These are phyloP conservation scores for Phenganax stokvisi DNA, from an alignment of 92 coral and sea anemone genomes.

Conservation along the genomic window DNA sequence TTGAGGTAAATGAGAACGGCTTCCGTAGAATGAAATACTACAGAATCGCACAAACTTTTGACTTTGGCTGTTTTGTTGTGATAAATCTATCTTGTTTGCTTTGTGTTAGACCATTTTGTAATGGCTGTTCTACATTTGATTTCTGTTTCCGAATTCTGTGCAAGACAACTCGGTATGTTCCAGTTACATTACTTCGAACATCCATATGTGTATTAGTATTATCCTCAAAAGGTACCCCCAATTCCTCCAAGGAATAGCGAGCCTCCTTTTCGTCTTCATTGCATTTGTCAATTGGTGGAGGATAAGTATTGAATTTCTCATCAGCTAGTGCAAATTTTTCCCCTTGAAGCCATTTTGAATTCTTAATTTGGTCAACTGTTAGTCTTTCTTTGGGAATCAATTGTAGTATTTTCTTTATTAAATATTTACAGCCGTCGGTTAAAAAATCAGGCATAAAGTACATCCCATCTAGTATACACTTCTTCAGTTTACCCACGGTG, in stretches of 20 bases:
- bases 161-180: constrained; percentile 80
- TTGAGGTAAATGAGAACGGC: no score
- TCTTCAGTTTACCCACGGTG: constrained; percentile 92
- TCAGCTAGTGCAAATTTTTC: constrained; percentile 80
- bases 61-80: constrained; percentile 57
- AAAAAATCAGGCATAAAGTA: constrained; percentile 92
- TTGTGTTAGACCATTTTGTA: constrained; percentile 49
- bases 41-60: constrained; percentile 83
- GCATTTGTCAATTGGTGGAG: constrained; percentile 52
- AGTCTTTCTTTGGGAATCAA: constrained; percentile 86
- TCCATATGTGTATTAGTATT: constrained; percentile 57
- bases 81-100: constrained; percentile 17
- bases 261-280: constrained; percentile 87
- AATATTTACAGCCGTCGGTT: constrained; percentile 73
- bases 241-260: constrained; percentile 47
- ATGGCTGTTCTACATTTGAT: constrained; percentile 61
- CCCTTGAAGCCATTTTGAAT: constrained; percentile 74
- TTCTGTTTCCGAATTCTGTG: constrained; percentile 78
- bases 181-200: constrained; percentile 74
- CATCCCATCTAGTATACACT: constrained; percentile 87
- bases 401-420: constrained; percentile 74
- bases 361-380: constrained; percentile 78
- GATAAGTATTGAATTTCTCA: constrained; percentile 56
- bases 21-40: constrained; percentile 27
- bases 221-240: constrained; percentile 73